Percentiles rank a stretch among this genome's conserved stretches.
phyloP scores from a whole-genome alignment of 2,113 vertebrate species.

The Megalops atlanticus region DNA sequence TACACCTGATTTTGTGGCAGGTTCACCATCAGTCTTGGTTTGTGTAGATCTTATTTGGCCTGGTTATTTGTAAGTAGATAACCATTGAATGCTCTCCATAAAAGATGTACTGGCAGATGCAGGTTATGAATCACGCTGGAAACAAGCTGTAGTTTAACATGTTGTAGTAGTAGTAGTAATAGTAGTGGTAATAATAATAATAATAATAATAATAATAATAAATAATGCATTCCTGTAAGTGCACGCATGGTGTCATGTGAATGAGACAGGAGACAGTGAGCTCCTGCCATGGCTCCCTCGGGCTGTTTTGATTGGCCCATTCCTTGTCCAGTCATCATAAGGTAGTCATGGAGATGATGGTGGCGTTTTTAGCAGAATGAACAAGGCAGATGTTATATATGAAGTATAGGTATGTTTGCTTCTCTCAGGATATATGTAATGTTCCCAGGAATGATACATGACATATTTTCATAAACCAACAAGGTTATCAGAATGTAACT shows the following conservation, averaged over 20 bases:
- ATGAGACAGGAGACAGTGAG: neutral
- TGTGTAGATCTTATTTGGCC: too few relatives aligned
- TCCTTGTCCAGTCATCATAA: neutral
- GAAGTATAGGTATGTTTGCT: too few relatives aligned
- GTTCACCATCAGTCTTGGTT: too few relatives aligned
- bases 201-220: neutral
- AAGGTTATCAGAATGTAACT: too few relatives aligned
- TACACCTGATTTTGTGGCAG: neutral
- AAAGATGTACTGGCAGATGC: too few relatives aligned
- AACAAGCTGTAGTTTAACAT: neutral
- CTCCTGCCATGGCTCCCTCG: neutral
- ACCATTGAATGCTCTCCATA: too few relatives aligned
- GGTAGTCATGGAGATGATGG: neutral
- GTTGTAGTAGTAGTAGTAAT: too few relatives aligned
- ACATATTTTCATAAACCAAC: neutral
- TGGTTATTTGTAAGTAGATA: too few relatives aligned
- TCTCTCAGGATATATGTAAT: too few relatives aligned
- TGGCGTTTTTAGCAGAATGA: neutral
- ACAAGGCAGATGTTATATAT: too few relatives aligned
- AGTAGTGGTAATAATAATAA: neutral
- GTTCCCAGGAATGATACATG: neutral
- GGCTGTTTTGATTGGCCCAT: slow-evolving; percentile 9
- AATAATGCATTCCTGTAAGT: neutral
- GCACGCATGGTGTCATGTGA: neutral
- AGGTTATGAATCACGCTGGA: too few relatives aligned